These are phyloP conservation scores for Charadrius vociferus DNA, from an alignment of 2,113 vertebrate species.

Conservation along the genomic window DNA sequence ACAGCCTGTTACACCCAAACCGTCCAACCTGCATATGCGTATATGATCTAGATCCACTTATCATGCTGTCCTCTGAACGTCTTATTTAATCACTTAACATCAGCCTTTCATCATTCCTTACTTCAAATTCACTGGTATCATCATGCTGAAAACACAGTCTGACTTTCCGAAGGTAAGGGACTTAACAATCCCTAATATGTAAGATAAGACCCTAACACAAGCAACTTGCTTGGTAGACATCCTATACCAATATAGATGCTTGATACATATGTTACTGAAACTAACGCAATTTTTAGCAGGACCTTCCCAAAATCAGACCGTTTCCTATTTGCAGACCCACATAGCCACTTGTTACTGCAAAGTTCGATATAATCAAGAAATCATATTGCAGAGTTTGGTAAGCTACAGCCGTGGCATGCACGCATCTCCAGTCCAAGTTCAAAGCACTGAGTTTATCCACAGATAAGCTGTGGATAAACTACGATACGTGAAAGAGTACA, in stretches of 20 bases:
- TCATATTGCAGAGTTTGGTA: not conserved
- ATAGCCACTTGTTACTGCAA: not conserved
- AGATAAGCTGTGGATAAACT: not conserved
- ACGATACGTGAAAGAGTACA: accelerated
- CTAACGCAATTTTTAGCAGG: not conserved
- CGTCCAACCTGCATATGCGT: not conserved
- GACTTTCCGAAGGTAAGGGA: not conserved
- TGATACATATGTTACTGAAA: not conserved
- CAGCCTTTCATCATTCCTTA: not conserved
- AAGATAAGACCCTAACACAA: not conserved
- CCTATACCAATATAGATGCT: not conserved
- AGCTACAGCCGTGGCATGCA: not conserved
- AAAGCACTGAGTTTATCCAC: not conserved
- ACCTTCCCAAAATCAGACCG: not conserved
- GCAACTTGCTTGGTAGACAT: not conserved
- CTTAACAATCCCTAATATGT: not conserved
- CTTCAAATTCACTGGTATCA: not conserved
- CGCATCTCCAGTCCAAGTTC: not conserved
- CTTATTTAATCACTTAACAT: not conserved
- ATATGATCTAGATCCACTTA: not conserved
- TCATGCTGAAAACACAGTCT: not conserved
- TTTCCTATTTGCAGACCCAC: not conserved
- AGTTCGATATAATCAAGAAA: not conserved
- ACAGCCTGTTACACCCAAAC: not conserved
- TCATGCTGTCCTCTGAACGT: not conserved